Evolutionary conservation across 2,797 vertebrate genomes (phyloP), one percentile per base, ranked within the genome.

Genomic region (Pseudomugil gertrudae): DNA sequence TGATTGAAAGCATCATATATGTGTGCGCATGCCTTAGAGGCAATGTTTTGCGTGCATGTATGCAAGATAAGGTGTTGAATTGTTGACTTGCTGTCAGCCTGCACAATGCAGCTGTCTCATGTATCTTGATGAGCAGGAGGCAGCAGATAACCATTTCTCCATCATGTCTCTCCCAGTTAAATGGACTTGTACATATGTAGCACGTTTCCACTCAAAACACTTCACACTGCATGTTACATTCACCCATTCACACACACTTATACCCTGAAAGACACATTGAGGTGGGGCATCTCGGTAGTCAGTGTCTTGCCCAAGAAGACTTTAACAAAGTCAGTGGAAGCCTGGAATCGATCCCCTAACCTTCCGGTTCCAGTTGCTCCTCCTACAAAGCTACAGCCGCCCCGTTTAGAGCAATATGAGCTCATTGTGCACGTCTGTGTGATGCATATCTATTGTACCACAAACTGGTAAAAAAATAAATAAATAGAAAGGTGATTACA

Each of bases 41-140:
- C 27, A 48, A 57, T 58, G 61, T 62, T 32, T 54, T 77, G 62
- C 67, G 56, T 61, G 57, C 50, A 30, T 63, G 75, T 9, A 19
- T 67, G 79, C 45, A 33, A 85, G 83, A 90, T 91, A 86, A 87
- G 80, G 83, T 84, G 83, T 85, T 79, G 61, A 69, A 85, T 71
- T 78, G 81, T 84, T 69, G 79, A 81, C 78, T 80, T 60, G 76
- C 63, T 50, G 43, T 85, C 56, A 56, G 45, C 66, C 69, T 57
- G 35, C 35, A 83, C 82, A 84, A 67, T 84, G 79, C 76, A 78
- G 73, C 77, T 86, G 83, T 78, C 84, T 84, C 84, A 59, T 89
- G 72, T 76, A 86, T 90, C 87, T 86, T 6, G 11, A 56, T 7
- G 66, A 74, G 72, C 62, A 33, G 64, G 68, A 75, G 72, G 51